Evolutionary conservation across 2,113 vertebrate species (phyloP).

Genomic region (Collichthys lucidus): DNA sequence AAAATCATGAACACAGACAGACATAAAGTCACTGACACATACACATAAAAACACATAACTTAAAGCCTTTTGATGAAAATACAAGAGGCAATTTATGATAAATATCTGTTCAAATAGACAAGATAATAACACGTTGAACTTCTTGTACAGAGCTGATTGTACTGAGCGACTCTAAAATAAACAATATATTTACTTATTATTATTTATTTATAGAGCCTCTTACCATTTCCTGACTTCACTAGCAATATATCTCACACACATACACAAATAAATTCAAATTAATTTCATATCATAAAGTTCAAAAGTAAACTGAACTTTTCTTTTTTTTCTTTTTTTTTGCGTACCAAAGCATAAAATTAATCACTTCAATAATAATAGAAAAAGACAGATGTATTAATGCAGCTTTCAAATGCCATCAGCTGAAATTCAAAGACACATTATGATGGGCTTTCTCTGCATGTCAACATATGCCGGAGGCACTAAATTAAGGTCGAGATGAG

Average conservation of each 20-base stretch:
- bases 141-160: neutral
- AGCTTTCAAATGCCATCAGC: constrained; percentile 68
- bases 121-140: neutral
- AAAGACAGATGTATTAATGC: constrained; percentile 60
- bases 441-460: constrained; percentile 69
- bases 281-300: constrained; percentile 30
- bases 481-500: constrained; percentile 82
- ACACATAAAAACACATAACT: neutral
- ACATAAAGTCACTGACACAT: neutral
- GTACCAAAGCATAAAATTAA: constrained; percentile 17
- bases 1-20: neutral
- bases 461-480: constrained; percentile 71
- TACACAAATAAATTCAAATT: neutral
- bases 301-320: constrained; percentile 18
- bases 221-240: neutral
- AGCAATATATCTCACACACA: neutral
- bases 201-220: no score
- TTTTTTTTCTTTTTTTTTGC: neutral
- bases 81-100: neutral
- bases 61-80: neutral
- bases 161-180: neutral
- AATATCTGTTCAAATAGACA: neutral
- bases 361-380: constrained; percentile 37
- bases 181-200: no score
- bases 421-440: constrained; percentile 68